phyloP scores from a whole-genome alignment of 2,113 vertebrate species.

The Corythornis cristatus region DNA sequence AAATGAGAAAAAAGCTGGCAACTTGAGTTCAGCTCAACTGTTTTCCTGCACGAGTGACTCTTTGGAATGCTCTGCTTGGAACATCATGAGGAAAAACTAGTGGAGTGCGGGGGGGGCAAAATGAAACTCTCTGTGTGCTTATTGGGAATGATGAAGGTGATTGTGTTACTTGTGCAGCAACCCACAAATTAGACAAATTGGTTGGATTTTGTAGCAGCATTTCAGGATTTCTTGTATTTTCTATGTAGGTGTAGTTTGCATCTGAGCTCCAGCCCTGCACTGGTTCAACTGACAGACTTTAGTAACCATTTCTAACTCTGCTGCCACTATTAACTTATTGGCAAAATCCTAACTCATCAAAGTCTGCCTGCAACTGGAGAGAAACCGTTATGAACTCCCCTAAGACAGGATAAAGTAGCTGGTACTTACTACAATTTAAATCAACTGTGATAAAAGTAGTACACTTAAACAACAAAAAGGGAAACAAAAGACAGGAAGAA shows the following conservation, averaged over 20 bases:
- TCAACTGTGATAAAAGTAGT: neutral
- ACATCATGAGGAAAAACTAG: conserved; percentile 15
- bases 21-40: conserved; percentile 46
- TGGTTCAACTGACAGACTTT: conserved; percentile 12
- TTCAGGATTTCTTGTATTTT: neutral
- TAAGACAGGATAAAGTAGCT: conserved; percentile 2
- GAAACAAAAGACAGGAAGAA: neutral
- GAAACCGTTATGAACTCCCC: neutral
- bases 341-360: neutral
- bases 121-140: neutral
- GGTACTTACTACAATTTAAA: neutral
- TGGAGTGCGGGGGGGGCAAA: neutral
- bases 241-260: neutral
- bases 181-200: neutral
- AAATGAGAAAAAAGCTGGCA: conserved; percentile 37
- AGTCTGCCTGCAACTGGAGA: neutral
- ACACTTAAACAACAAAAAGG: neutral
- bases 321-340: conserved; percentile 34
- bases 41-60: conserved; percentile 54
- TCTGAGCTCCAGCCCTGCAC: neutral
- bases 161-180: neutral
- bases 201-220: conserved; percentile 7
- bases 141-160: neutral
- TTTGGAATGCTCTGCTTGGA: conserved; percentile 42
- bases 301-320: conserved; percentile 14